Conservation (phyloP, 2,113 vertebrate genomes). For the Emydura subglobosa region DNA sequence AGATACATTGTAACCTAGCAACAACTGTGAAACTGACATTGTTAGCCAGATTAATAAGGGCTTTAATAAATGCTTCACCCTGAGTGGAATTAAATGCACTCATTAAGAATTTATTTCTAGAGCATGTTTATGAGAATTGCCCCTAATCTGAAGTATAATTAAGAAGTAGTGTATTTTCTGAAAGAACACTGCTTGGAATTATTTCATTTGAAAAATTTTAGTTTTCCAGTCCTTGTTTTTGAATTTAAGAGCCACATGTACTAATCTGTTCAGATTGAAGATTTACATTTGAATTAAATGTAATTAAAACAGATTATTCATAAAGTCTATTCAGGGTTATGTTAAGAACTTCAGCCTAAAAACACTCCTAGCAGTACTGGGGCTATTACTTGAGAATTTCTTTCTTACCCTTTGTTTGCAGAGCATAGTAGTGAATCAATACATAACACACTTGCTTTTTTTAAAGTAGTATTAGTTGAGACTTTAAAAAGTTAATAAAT, state of each 20-base stretch:
- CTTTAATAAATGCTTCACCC: neutral
- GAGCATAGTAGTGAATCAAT: neutral
- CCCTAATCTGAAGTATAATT: neutral
- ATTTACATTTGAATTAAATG: neutral
- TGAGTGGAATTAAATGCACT: neutral
- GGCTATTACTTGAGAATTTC: neutral
- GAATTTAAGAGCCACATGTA: neutral
- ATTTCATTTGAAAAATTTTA: neutral
- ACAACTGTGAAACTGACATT: neutral
- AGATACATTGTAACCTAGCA: neutral
- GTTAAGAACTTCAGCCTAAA: neutral
- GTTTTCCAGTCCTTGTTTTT: neutral
- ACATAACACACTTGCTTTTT: neutral
- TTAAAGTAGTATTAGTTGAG: neutral
- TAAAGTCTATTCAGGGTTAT: neutral
- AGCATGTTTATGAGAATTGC: neutral
- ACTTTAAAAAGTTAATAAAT: neutral
- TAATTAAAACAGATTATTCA: neutral
- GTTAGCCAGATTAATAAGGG: neutral
- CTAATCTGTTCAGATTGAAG: neutral
- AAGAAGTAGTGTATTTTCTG: neutral
- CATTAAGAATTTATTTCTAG: neutral
- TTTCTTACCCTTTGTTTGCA: neutral
- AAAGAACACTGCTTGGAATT: neutral
- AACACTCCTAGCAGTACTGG: neutral